These are phyloP conservation scores for Propithecus perrieri DNA, from an alignment of 2,797 vertebrate genomes.

Conservation along the genomic window DNA sequence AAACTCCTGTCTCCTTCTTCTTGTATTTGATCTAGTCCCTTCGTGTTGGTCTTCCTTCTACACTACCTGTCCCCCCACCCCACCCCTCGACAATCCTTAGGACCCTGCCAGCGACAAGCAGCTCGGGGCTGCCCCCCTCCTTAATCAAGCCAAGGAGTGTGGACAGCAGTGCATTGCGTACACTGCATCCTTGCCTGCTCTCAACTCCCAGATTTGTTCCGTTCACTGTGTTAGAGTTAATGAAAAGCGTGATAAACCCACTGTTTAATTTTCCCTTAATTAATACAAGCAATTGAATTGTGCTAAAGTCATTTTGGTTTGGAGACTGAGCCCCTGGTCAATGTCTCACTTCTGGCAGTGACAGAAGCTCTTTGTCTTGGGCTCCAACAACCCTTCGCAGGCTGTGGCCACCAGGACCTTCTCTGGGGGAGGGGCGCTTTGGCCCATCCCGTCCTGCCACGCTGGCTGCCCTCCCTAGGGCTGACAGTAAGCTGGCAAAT, in stretches of 20 bases:
- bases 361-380: slow-evolving; percentile 34
- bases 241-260: slow-evolving; percentile 70
- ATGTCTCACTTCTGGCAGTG: not conserved
- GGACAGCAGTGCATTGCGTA: not conserved
- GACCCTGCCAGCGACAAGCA: not conserved
- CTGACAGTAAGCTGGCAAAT: slow-evolving; percentile 5
- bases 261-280: slow-evolving; percentile 71
- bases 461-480: not conserved
- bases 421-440: not conserved
- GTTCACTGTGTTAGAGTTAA: slow-evolving; percentile 45
- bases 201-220: not conserved
- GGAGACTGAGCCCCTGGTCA: slow-evolving; percentile 43
- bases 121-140: not conserved
- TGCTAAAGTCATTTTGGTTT: slow-evolving; percentile 66
- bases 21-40: not conserved
- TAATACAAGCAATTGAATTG: slow-evolving; percentile 69
- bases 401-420: not conserved
- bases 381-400: not conserved
- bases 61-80: fast-evolving
- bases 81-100: not conserved
- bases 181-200: not conserved
- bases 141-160: not conserved
- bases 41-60: not conserved
- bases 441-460: too few relatives aligned
- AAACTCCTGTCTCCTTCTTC: not conserved